These are phyloP conservation scores for Pongo abelii DNA, from an alignment of 2,113 vertebrate genomes.

Conservation along the genomic window DNA sequence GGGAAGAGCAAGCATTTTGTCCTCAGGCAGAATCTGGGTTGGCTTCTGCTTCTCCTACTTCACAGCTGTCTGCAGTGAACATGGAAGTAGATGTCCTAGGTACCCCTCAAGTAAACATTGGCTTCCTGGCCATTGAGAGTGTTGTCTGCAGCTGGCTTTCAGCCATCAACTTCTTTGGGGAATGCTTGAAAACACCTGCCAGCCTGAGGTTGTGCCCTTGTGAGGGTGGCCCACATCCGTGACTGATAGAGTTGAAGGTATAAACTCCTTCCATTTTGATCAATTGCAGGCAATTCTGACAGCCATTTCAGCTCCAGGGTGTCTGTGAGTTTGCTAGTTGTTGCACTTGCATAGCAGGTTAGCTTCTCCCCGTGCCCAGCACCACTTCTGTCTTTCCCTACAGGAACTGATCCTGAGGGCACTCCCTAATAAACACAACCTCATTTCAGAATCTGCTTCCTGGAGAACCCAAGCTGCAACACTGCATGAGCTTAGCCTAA, in stretches of 20 bases:
- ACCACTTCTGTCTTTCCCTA: fast-evolving
- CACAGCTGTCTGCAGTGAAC: background rate
- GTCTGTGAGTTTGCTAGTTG: too few relatives aligned
- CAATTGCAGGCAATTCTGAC: fast-evolving
- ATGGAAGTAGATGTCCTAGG: background rate
- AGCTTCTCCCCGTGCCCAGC: background rate
- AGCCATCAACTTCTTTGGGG: fast-evolving
- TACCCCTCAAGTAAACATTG: background rate
- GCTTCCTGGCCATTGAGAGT: background rate
- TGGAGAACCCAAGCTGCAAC: background rate
- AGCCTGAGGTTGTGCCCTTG: background rate
- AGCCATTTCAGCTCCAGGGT: background rate
- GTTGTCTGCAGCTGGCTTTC: background rate
- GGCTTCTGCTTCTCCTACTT: background rate
- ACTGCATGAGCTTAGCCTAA: fast-evolving
- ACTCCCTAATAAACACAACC: background rate
- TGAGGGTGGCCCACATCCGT: background rate
- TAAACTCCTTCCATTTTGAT: background rate
- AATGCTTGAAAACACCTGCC: background rate
- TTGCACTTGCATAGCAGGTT: background rate
- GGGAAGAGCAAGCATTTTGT: background rate
- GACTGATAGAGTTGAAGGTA: fast-evolving
- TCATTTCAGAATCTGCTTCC: background rate
- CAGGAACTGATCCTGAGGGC: fast-evolving
- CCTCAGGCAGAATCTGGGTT: background rate